phyloP scores from a whole-genome alignment of 30 jellyfish, hydroid and myxozoan species.

The Turritopsis dohrnii region DNA sequence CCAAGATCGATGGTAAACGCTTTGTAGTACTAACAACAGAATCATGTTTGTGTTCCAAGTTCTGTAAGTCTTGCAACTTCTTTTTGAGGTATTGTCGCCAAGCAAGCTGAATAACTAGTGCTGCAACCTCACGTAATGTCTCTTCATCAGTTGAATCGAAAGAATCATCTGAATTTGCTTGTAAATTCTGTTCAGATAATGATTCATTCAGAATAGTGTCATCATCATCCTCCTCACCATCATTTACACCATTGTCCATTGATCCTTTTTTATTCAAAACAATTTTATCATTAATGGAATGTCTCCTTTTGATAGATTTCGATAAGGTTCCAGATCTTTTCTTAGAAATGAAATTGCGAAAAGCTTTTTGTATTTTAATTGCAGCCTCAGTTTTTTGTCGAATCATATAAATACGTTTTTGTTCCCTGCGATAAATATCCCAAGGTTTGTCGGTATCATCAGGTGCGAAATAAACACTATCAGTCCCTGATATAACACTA shows the following conservation, averaged over 20 bases:
- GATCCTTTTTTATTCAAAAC: not conserved
- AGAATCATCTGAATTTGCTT: not conserved
- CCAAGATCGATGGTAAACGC: not conserved
- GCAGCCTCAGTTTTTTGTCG: slow-evolving; percentile 86
- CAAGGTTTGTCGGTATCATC: slow-evolving; percentile 51
- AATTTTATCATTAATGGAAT: not conserved
- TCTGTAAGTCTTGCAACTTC: slow-evolving; percentile 24
- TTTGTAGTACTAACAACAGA: not conserved
- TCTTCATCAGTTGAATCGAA: slow-evolving; percentile 11
- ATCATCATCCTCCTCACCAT: slow-evolving; percentile 20
- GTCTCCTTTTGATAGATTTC: not conserved
- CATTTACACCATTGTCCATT: not conserved
- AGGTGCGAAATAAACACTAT: slow-evolving; percentile 6
- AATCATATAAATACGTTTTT: slow-evolving; percentile 47
- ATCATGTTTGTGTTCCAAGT: not conserved
- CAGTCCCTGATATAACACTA: slow-evolving; percentile 15
- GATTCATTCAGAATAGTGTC: not conserved
- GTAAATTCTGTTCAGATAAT: not conserved
- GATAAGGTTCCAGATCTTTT: not conserved
- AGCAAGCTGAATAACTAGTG: slow-evolving; percentile 76
- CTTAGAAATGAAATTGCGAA: slow-evolving; percentile 27
- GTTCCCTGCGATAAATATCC: slow-evolving; percentile 67
- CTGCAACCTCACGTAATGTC: slow-evolving; percentile 64
- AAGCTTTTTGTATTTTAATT: slow-evolving; percentile 62
- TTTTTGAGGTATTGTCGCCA: slow-evolving; percentile 80